A percentile compares a stretch with the other conserved stretches of the same genome.
Evolutionary conservation across 2,113 vertebrate genomes (phyloP).

Genomic region (Syngnathus floridae): DNA sequence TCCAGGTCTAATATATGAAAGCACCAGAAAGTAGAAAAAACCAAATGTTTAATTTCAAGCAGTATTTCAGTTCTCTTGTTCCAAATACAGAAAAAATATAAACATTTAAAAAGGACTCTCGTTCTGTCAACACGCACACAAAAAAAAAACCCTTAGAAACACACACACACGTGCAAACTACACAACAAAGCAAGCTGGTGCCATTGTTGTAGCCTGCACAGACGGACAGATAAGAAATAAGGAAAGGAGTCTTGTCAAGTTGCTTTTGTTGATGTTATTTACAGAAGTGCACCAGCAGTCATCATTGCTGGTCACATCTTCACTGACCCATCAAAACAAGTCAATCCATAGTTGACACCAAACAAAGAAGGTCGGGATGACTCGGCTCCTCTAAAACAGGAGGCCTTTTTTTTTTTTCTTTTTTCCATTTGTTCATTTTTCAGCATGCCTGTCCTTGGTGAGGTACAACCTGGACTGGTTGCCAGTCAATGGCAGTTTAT

Average conservation of each 20-base stretch:
- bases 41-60: constrained; percentile 36
- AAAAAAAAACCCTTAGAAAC: background rate
- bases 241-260: background rate
- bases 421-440: background rate
- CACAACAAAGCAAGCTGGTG: background rate
- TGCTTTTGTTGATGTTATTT: background rate
- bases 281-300: background rate
- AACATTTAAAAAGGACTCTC: constrained; percentile 46
- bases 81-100: constrained; percentile 42
- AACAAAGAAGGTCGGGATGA: background rate
- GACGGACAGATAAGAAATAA: background rate
- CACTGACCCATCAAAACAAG: background rate
- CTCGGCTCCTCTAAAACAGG: constrained; percentile 7
- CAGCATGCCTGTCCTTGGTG: background rate
- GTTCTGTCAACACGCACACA: background rate
- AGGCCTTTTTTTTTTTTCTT: background rate
- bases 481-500: no score
- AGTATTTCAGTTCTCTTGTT: constrained; percentile 28
- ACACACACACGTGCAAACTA: background rate
- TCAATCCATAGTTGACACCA: background rate
- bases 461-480: background rate
- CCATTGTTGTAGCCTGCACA: background rate
- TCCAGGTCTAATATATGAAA: background rate
- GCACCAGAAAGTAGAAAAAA: constrained; percentile 5
- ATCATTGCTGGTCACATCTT: background rate